These are phyloP conservation scores for Aphelinus atriplicis DNA, from an alignment of 1,140 invertebrate species.

Conservation along the genomic window DNA sequence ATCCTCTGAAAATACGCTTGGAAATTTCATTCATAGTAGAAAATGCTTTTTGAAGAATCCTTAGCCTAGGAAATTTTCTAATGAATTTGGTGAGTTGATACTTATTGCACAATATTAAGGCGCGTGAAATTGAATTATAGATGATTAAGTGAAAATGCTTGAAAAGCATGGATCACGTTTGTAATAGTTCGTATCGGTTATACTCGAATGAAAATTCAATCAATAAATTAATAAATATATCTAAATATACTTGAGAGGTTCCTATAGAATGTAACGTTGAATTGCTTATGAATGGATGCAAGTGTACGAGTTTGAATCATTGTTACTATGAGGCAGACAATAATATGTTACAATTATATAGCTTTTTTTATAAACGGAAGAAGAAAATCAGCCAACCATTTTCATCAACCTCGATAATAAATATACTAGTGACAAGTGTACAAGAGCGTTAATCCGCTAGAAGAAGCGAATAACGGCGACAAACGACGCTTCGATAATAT, in stretches of 20 bases:
- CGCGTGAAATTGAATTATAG: constrained; percentile 1
- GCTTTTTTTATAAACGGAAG: constrained; percentile 5
- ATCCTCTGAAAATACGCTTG: too few species aligned
- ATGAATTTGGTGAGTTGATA: not conserved
- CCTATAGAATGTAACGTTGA: not conserved
- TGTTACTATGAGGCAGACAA: constrained; percentile 28
- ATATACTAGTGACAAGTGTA: constrained; percentile 28
- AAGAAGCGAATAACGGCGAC: not conserved
- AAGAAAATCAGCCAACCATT: not conserved
- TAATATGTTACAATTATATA: constrained; percentile 12
- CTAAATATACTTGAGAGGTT: not conserved
- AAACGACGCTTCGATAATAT: not conserved
- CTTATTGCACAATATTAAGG: not conserved
- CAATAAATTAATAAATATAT: constrained; percentile 4
- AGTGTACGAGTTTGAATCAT: not conserved
- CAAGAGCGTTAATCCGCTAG: constrained; percentile 12
- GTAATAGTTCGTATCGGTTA: not conserved
- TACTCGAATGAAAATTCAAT: not conserved
- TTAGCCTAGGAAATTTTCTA: constrained; percentile 4
- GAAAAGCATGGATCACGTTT: not conserved
- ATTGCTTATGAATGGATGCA: constrained; percentile 5
- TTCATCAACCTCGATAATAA: constrained; percentile 1
- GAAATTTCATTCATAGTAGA: constrained; percentile 7
- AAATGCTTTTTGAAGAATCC: constrained; percentile 11
- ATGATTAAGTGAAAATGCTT: not conserved